Evolutionary conservation across 2,797 vertebrate species (phyloP).

Genomic region (Epinephelus coioides): DNA sequence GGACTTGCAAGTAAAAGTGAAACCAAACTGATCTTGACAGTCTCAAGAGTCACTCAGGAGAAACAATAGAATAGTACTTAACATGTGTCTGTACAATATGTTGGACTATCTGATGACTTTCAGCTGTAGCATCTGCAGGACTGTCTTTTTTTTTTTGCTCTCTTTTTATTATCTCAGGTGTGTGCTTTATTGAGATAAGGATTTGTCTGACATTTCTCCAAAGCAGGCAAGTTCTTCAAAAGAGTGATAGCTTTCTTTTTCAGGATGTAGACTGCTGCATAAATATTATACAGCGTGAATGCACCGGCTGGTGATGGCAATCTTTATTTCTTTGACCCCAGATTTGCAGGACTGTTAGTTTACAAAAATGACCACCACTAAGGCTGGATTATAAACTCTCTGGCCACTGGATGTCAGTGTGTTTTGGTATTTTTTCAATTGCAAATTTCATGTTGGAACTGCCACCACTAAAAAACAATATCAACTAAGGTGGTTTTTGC

Average conservation of each 20-base stretch:
- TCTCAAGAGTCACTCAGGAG: too few species aligned
- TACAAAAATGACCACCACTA: background rate
- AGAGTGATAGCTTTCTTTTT: background rate
- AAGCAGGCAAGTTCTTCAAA: background rate
- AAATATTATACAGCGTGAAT: background rate
- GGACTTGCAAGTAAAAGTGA: background rate
- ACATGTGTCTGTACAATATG: background rate
- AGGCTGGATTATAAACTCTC: background rate
- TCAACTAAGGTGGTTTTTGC: background rate
- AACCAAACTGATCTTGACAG: background rate
- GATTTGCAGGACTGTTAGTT: background rate
- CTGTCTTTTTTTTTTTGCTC: too few species aligned
- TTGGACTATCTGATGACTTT: background rate
- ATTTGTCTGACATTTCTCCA: background rate
- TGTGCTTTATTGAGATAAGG: too few species aligned
- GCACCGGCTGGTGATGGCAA: background rate
- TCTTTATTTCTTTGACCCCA: background rate
- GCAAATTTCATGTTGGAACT: background rate
- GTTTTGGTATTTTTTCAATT: background rate
- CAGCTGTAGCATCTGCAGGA: too few species aligned
- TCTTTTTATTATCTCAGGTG: background rate
- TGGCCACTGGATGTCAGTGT: background rate
- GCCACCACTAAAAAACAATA: background rate
- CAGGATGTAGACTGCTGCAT: background rate
- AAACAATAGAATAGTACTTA: background rate